Percentiles rank a stretch among this genome's conserved stretches.
Conservation (phyloP, 2,113 vertebrate species). For the Muntiacus muntjak region DNA sequence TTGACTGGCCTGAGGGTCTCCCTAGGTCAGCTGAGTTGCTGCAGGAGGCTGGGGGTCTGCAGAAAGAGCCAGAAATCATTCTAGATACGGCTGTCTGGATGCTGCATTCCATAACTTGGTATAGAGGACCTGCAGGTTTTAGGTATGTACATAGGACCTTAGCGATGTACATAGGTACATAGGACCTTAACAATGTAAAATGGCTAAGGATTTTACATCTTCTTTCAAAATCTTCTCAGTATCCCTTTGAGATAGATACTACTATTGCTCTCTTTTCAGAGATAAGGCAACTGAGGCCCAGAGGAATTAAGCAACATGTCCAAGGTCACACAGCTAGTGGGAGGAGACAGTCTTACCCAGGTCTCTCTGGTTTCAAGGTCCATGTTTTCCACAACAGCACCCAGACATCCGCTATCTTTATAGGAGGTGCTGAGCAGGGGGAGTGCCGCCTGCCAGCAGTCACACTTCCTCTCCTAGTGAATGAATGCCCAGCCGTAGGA, state of each 20-base stretch:
- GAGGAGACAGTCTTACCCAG: not conserved
- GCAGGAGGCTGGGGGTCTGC: not conserved
- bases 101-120: not conserved
- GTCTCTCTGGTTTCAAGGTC: not conserved
- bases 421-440: not conserved
- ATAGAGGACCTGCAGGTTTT: not conserved
- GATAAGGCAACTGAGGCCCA: not conserved
- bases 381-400: not conserved
- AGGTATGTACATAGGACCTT: no score
- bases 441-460: not conserved
- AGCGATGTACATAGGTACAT: no score
- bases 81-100: not conserved
- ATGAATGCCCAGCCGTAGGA: not conserved
- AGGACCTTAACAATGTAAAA: no score
- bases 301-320: not conserved
- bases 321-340: not conserved
- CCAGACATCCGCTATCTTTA: not conserved
- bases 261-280: not conserved
- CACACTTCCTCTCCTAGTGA: not conserved
- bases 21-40: not conserved
- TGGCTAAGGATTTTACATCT: not conserved
- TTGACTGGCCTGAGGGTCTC: not conserved
- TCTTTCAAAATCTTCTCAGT: not conserved
- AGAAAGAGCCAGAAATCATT: not conserved
- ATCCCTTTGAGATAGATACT: not conserved